Percentiles rank a stretch among this genome's conserved stretches.
phyloP scores from a whole-genome alignment of 2,888 invertebrate species.

The Copidosoma aretas region DNA sequence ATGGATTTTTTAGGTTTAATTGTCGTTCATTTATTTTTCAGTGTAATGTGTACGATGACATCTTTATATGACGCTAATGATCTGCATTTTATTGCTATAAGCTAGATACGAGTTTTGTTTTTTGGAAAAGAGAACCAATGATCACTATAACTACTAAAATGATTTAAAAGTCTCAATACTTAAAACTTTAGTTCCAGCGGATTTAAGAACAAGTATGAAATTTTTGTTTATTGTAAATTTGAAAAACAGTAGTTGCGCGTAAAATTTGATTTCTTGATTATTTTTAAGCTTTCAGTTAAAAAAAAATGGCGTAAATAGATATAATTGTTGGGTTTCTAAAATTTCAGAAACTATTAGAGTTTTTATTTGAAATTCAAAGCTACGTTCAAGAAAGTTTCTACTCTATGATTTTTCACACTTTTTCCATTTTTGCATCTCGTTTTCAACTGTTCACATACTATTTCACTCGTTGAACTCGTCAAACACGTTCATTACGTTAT shows the following conservation, averaged over 20 bases:
- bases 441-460: not conserved
- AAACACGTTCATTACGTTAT: slow-evolving; percentile 18
- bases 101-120: not conserved
- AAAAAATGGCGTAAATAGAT: no score
- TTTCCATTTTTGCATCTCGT: not conserved
- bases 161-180: slow-evolving; percentile 4
- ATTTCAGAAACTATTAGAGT: not conserved
- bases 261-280: no score
- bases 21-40: not conserved
- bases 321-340: not conserved
- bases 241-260: no score
- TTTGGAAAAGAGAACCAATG: not conserved
- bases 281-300: no score
- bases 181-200: not conserved
- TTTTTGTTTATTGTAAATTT: no score
- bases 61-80: no score
- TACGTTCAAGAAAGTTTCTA: slow-evolving; percentile 1
- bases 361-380: slow-evolving; percentile 3
- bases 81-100: not conserved
- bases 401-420: slow-evolving; percentile 4
- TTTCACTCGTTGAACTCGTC: slow-evolving; percentile 4
- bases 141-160: slow-evolving; percentile 6
- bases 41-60: no score
- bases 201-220: not conserved
- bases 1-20: not conserved